Conservation (phyloP, 2,888 invertebrate genomes). For the Sesia bembeciformis region DNA sequence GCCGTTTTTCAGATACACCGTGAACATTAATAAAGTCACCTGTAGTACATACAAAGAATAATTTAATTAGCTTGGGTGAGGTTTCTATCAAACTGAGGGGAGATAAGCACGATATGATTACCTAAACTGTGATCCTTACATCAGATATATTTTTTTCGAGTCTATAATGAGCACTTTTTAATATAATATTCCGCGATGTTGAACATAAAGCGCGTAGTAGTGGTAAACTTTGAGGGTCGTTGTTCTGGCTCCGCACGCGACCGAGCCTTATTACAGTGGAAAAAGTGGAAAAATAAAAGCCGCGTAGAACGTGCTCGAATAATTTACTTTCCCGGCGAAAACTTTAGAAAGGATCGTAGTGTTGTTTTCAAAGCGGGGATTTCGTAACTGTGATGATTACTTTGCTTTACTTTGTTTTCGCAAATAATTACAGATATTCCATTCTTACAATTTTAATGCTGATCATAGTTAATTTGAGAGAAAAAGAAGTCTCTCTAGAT, state of each 20-base stretch:
- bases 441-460: no score
- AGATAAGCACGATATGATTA: no score
- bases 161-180: background rate
- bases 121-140: no score
- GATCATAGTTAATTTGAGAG: no score
- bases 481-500: no score
- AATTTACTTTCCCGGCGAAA: conserved; percentile 28
- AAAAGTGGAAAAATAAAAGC: conserved; percentile 18
- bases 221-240: conserved; percentile 14
- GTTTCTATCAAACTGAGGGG: no score
- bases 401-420: background rate
- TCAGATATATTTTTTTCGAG: no score
- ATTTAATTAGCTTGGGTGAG: no score
- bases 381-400: background rate
- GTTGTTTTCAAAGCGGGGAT: background rate
- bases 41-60: no score
- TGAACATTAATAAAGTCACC: no score
- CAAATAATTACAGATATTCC: background rate
- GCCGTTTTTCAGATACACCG: no score
- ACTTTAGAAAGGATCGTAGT: conserved; percentile 15
- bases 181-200: background rate
- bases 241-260: conserved; percentile 27
- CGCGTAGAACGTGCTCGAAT: conserved; percentile 25
- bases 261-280: conserved; percentile 26
- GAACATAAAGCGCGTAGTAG: conserved; percentile 1